phyloP scores from a whole-genome alignment of 2,797 vertebrate genomes.

The Gadopsis marmoratus region DNA sequence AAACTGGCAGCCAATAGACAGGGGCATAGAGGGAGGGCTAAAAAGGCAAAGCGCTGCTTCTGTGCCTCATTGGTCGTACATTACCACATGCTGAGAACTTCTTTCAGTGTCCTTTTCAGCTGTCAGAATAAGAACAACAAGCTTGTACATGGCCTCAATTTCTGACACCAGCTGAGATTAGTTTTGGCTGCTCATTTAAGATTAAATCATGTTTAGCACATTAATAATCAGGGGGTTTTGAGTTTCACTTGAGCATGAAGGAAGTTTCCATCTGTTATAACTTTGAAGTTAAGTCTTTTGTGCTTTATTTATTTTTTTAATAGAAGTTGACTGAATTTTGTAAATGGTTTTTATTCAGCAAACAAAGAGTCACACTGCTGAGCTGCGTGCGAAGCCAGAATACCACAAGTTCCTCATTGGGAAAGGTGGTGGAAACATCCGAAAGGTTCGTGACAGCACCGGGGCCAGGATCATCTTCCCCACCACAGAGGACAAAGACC shows the following conservation, averaged over 20 bases:
- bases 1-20: conserved; percentile 31
- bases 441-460: conserved; percentile 96
- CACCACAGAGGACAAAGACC: conserved; percentile 93
- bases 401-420: conserved; percentile 99
- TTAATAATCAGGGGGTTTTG: neutral
- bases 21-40: neutral
- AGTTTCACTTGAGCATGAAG: neutral
- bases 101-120: conserved; percentile 24
- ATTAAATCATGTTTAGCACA: neutral
- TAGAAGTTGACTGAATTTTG: neutral
- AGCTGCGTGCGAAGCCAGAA: conserved; percentile 96
- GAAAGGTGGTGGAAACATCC: conserved; percentile 97
- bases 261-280: neutral
- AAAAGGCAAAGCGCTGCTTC: conserved; percentile 12
- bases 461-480: conserved; percentile 98
- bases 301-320: neutral
- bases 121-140: conserved; percentile 8
- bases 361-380: conserved; percentile 96
- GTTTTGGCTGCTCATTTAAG: neutral
- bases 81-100: conserved; percentile 8
- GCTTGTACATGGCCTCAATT: neutral
- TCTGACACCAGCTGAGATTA: neutral
- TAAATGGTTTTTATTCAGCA: conserved; percentile 83
- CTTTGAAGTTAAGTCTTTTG: conserved; percentile 6
- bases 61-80: conserved; percentile 3